A percentile compares a stretch with the other conserved stretches of the same genome.
Conservation (phyloP, 2,113 vertebrate species). For the Hyperopisus bebe region DNA sequence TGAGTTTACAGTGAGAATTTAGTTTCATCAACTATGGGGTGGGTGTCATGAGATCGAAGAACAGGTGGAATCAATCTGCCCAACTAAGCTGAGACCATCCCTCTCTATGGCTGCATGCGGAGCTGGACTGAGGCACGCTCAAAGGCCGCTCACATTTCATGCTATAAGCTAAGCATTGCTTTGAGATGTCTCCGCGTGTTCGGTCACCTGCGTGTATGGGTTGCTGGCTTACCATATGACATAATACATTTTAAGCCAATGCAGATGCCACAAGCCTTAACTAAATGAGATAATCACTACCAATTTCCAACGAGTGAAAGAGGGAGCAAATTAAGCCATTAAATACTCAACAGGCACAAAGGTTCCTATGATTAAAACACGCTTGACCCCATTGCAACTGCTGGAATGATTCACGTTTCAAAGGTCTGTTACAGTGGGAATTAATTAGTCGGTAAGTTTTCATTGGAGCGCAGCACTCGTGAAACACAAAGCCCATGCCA, state of each 20-base stretch:
- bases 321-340: conserved; percentile 15
- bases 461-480: neutral
- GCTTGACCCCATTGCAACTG: conserved; percentile 10
- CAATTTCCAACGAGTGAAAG: neutral
- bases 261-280: neutral
- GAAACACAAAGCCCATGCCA: neutral
- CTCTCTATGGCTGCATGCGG: neutral
- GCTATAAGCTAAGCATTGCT: neutral
- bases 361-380: conserved; percentile 12
- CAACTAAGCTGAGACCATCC: neutral
- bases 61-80: neutral
- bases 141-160: neutral
- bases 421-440: neutral
- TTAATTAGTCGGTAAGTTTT: conserved; percentile 4
- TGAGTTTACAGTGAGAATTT: neutral
- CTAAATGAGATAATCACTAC: neutral
- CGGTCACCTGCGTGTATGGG: neutral
- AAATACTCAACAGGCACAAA: conserved; percentile 14
- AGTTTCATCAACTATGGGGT: neutral
- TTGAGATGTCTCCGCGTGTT: neutral
- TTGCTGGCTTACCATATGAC: neutral
- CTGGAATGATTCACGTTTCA: conserved; percentile 14
- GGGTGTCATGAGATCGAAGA: neutral
- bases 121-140: neutral
- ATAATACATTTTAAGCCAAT: neutral